Evolutionary conservation across 2,113 vertebrate species (phyloP), one percentile per base, ranked within the genome.

Genomic region (Plecturocebus donacophilus): DNA sequence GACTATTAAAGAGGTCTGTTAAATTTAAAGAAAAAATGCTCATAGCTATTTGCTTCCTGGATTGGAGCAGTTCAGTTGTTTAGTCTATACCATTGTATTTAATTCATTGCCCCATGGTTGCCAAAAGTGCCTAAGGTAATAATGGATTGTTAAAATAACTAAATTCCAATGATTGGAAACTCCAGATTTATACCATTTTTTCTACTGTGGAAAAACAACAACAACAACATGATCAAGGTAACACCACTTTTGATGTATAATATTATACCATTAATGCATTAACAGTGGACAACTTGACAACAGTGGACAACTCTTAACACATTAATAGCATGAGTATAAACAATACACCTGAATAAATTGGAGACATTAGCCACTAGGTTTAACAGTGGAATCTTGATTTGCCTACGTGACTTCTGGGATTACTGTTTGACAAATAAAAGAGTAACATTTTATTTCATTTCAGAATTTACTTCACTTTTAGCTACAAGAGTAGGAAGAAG

Each of bases 101-200:
- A 76, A 70, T 52, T 80, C 30, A 45, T 27, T 91, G 91, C 77
- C 13, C 25, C 17, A 32, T 94, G 80, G 87, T 82, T 97, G 70
- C 87, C 90, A 40, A 56, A 95, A 96, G 73, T 93, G 75, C 91
- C 91, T 98, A 27, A 13, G 75, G 68, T 90, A 6, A 38, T 47
- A 79, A 19, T 30, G 49, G 32, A 47, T 58, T 84, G 5, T 82
- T 81, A 84, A 91, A 93, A 82, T 79, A 66, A 56, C 30, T 84
- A 30, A 90, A 80, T 76, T 90, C 56, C 27, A 66, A n/a, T 91
- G 27, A 40, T 54, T 25, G 47, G 75, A 21, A 89, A 30, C 68
- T 85, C 27, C 42, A 70, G 16, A 27, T 92, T 77, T 68, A 14
- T 35, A 45, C 23, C 80, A 14, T 70, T 81, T 93, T 93, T 87